Evolutionary conservation across 2,888 invertebrate genomes (phyloP).

Genomic region (Anticlea derivata): DNA sequence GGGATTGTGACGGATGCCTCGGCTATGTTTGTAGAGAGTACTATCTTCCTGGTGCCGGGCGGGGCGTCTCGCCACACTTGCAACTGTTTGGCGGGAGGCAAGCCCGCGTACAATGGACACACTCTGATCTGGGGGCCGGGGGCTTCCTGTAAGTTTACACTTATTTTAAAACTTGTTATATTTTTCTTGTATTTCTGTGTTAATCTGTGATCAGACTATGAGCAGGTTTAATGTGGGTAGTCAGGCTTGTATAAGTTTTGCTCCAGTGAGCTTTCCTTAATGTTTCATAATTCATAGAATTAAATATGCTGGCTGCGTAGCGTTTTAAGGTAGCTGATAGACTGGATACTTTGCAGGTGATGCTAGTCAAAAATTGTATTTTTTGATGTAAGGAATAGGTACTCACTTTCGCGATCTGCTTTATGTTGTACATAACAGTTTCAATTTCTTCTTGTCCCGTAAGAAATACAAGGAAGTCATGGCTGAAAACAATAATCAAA

Average conservation of each 20-base stretch:
- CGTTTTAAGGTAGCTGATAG: too few relatives aligned
- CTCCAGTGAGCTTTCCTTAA: too few relatives aligned
- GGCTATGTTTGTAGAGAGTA: slow-evolving; percentile 98
- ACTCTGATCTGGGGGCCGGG: slow-evolving; percentile 88
- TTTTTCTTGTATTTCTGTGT: background rate
- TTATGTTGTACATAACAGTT: slow-evolving; percentile 89
- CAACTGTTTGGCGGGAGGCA: slow-evolving; percentile 93
- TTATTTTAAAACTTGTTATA: too few relatives aligned
- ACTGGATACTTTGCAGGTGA: too few relatives aligned
- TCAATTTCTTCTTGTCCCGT: slow-evolving; percentile 99
- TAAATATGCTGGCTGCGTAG: too few relatives aligned
- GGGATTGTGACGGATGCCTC: slow-evolving; percentile 99
- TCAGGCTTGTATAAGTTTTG: too few relatives aligned
- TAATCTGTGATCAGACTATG: too few relatives aligned
- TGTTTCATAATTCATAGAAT: too few relatives aligned
- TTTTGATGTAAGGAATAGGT: too few relatives aligned
- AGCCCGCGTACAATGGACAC: slow-evolving; percentile 95
- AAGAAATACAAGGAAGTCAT: slow-evolving; percentile 96
- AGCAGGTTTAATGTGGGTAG: too few relatives aligned
- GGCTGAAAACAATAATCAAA: slow-evolving; percentile 84
- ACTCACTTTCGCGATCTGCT: slow-evolving; percentile 87
- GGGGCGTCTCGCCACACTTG: slow-evolving; percentile 92
- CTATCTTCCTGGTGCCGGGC: slow-evolving; percentile 92
- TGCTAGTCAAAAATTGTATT: too few relatives aligned
- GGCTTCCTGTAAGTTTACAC: slow-evolving; percentile 67